phyloP scores from a whole-genome alignment of 2,797 vertebrate genomes.

The Crocodylus rhombifer region DNA sequence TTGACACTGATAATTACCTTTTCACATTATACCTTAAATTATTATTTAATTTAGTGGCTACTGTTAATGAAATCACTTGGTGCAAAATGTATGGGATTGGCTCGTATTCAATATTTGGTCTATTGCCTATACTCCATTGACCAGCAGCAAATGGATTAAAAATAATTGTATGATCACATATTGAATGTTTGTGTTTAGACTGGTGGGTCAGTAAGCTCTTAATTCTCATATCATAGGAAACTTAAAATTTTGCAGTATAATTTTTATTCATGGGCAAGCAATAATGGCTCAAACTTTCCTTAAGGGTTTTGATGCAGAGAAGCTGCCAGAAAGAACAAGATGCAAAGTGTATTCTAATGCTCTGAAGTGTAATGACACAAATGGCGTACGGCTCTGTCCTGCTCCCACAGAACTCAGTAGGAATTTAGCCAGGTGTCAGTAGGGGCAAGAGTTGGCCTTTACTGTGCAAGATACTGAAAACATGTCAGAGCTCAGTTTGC shows the following conservation, averaged over 20 bases:
- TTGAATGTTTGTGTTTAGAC: conserved; percentile 28
- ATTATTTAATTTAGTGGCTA: background rate
- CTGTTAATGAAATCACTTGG: background rate
- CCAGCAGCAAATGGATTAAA: conserved; percentile 53
- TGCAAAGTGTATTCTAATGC: background rate
- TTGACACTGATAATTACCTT: conserved; percentile 36
- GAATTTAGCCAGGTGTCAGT: background rate
- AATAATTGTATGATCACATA: conserved; percentile 48
- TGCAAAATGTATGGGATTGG: conserved; percentile 41
- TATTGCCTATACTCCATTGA: conserved; percentile 57
- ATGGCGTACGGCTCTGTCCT: background rate
- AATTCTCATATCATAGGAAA: background rate
- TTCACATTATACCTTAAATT: conserved; percentile 1
- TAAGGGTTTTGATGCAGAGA: background rate
- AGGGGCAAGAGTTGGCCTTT: too few species aligned
- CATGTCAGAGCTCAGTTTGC: background rate
- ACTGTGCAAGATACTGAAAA: background rate
- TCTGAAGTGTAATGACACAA: background rate
- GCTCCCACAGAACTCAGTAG: background rate
- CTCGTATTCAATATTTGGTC: conserved; percentile 56
- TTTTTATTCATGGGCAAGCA: background rate
- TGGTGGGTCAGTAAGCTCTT: background rate
- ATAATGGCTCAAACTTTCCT: background rate
- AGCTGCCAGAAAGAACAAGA: background rate
- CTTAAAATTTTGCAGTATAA: background rate